These are phyloP conservation scores for Sebastes paucispinis DNA, from an alignment of 2,797 vertebrate genomes.

Conservation along the genomic window DNA sequence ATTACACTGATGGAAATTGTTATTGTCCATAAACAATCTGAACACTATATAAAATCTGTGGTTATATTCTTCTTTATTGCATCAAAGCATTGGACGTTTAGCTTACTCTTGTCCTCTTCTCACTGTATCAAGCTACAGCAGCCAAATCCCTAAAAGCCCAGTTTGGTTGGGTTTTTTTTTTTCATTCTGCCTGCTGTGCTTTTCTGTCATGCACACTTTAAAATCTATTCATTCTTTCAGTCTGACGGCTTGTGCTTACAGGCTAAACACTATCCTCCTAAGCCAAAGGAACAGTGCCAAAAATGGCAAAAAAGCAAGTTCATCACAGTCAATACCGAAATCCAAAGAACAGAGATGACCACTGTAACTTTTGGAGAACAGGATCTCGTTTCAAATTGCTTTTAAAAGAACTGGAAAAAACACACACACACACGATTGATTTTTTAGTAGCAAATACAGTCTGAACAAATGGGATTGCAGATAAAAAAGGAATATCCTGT, in stretches of 20 bases:
- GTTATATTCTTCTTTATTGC: slow-evolving; percentile 2
- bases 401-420: slow-evolving; percentile 4
- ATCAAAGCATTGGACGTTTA: background rate
- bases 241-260: slow-evolving; percentile 29
- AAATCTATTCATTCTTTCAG: slow-evolving; percentile 52
- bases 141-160: slow-evolving; percentile 40
- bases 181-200: slow-evolving; percentile 34
- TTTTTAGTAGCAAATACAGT: slow-evolving; percentile 26
- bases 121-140: slow-evolving; percentile 17
- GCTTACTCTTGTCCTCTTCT: background rate
- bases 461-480: slow-evolving; percentile 32
- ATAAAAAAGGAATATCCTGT: slow-evolving; percentile 29
- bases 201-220: slow-evolving; percentile 48
- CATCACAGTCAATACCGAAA: slow-evolving; percentile 26
- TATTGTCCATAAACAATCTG: background rate
- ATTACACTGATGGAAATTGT: background rate
- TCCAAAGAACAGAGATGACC: slow-evolving; percentile 15
- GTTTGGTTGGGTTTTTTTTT: background rate
- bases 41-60: slow-evolving; percentile 4
- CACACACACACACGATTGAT: background rate
- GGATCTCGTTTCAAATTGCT: slow-evolving; percentile 15
- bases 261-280: slow-evolving; percentile 29
- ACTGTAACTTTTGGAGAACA: slow-evolving; percentile 14
- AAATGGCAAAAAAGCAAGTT: slow-evolving; percentile 32
- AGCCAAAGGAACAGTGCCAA: slow-evolving; percentile 20